Base-by-base conservation (phyloP, 1,140 invertebrate genomes). In the Drosophila littoralis region DNA sequence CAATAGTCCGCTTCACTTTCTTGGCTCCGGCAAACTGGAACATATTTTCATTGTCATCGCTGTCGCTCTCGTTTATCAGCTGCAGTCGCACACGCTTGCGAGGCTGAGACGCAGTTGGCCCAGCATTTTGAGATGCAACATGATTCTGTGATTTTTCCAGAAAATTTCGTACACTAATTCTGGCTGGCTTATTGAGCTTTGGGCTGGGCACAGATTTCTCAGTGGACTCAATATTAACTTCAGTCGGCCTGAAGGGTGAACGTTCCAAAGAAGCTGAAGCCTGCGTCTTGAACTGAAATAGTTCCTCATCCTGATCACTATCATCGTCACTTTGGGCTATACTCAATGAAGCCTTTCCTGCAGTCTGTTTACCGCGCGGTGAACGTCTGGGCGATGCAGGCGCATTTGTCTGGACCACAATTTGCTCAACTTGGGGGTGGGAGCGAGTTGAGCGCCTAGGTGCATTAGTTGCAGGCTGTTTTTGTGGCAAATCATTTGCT, bases 21-120 rank as follows among this genome's bases (percentile, higher is more conserved):
- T 78, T 89, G 51, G 28, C 73, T 43, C 59, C 51, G 1, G 13
- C 65, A 79, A 89, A 91, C 2, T 89, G 68, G 8, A 91, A 91
- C 0, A 80, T 35, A 57, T 90, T 70, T 0, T 90, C 89, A 10
- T 76, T 50, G 13, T 91, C 82, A 35, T 81, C 85, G 59, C 77
- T 82, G 51, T 91, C 80, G 22, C 75, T 79, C 28, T 88, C 81
- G 13, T 70, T 70, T 1, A 88, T 36, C 1, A 45, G 38, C 10
- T 80, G 51, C 8, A 90, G 22, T 0, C 66, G 70, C 7, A 71
- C 17, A 35, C 88, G 82, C 52, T 91, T 91, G 1, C 66, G 77
- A 0, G 81, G 33, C 6, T 75, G 71, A 5, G 52, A 52, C 33
- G 57, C 5, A 6, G 35, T 35, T 1, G 61, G 10, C 10, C 50